Evolutionary conservation across 1,140 invertebrate species (phyloP), one percentile per base, ranked within the genome.

Genomic region (Apis dorsata): DNA sequence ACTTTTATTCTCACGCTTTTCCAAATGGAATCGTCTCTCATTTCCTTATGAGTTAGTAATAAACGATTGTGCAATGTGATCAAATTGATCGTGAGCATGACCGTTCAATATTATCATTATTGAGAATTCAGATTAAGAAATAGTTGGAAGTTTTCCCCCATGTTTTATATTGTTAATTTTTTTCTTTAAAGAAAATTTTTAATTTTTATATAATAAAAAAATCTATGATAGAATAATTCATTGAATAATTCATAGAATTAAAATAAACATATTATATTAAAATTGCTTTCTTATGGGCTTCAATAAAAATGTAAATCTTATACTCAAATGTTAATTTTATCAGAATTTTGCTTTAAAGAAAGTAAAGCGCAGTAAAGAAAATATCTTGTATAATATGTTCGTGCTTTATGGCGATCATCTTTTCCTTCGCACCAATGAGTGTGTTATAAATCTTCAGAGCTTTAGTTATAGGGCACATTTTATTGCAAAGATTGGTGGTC

Each of bases 381-480:
- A 68, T 68, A 68, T 49, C 21, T 70, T 70, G 12, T 53, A 24
- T 55, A 70, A 70, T 15, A 70, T 55, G 12, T 11, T 53, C 49
- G n/a, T 13, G 7, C 69, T 55, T 70, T 53, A 53, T 12, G 51
- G 55, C 51, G 21, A 53, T 15, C 49, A 70, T 53, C 21, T 55
- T 53, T 70, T 70, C 13, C 24, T 13, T 24, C 5, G n/a, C 21
- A 53, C 49, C 49, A n/a, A 51, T 49, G 49, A 69, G 49, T 69
- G 21, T 69, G 24, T 69, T 69, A 24, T 69, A 69, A 69, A 69
- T 69, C 68, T 69, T 69, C n/a, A 49, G 68, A 69, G 68, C 68
- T 69, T 69, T 69, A 51, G 68, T 69, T 69, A n/a, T 69, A 69
- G 44, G 10, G 12, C 12, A 11, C 28, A 69, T 69, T 21, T 69